phyloP scores from a whole-genome alignment of 2,797 vertebrate genomes.

The Rousettus madagascariensis region DNA sequence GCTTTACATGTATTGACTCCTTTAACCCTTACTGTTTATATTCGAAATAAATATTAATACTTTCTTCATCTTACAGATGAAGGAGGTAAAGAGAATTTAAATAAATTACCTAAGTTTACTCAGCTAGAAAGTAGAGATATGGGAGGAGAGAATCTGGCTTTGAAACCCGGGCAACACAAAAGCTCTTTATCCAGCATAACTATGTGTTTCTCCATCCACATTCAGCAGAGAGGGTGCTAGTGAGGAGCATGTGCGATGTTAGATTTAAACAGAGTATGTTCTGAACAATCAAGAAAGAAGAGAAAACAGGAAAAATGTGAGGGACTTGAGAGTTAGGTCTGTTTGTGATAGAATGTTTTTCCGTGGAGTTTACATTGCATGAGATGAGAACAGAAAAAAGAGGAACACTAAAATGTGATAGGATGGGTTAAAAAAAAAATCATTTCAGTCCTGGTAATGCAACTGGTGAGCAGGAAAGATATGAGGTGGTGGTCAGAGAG shows the following conservation, averaged over 20 bases:
- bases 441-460: neutral
- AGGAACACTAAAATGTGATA: neutral
- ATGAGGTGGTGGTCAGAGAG: neutral
- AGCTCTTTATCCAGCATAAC: neutral
- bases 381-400: neutral
- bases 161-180: neutral
- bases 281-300: neutral
- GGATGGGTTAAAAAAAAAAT: neutral
- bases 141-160: neutral
- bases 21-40: neutral
- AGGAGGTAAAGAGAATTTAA: neutral
- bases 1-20: neutral
- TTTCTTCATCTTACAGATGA: neutral
- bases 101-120: neutral
- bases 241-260: neutral
- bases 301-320: neutral
- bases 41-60: neutral
- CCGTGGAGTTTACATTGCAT: neutral
- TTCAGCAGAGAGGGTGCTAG: neutral
- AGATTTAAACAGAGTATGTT: neutral
- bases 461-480: neutral
- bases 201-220: neutral
- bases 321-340: neutral
- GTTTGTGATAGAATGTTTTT: neutral
- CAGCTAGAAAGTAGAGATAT: neutral